Base-by-base conservation (phyloP, 2,888 invertebrate species). In the Platypus cylindrus region DNA sequence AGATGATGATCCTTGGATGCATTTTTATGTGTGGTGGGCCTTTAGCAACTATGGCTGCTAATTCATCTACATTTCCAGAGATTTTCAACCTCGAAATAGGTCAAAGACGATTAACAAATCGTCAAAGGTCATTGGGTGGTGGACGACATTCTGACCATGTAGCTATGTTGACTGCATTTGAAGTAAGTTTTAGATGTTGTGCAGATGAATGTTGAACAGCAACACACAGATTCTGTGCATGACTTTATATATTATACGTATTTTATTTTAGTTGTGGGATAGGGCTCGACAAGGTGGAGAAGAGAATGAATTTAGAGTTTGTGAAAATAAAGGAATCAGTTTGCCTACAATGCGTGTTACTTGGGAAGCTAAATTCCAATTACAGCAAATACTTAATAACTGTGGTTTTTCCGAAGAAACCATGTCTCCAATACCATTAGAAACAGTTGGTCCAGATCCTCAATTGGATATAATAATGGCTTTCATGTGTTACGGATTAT, bases 61-160 rank as follows among this genome's bases (percentile, higher is more conserved):
- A 90, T 60, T 85, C 87, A 4, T 87, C 93, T 23, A 93, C 93
- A 0, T 91, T 93, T 61, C 90, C 91, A 0, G 93, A 97, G 63
- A 86, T 95, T 3, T 97, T 94, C 59, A 71, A 81, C 3, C 70
- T 86, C 49, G 84, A 84, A 44, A 75, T 79, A 11, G 73, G 74
- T 0, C 70, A 78, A 32, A 69, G 83, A 4, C 68, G 91, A 11
- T 66, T 97, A 39, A 78, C 81, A 5, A 74, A 75, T 48, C 83
- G 85, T 47, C 95, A 97, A 60, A 75, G 84, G 38, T 79, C 80
- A 17, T 70, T 97, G 43, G 81, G 86, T 3, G 95, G 94, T 0
- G 78, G 76, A 34, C 68, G 90, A 29, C 83, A 76, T 52, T 93
- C 93, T 3, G 98, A 98, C 62, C 97, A 97, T 56, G 79, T 95